These are phyloP conservation scores for Danaus chrysippus DNA, from an alignment of 2,888 invertebrate species.

Conservation along the genomic window DNA sequence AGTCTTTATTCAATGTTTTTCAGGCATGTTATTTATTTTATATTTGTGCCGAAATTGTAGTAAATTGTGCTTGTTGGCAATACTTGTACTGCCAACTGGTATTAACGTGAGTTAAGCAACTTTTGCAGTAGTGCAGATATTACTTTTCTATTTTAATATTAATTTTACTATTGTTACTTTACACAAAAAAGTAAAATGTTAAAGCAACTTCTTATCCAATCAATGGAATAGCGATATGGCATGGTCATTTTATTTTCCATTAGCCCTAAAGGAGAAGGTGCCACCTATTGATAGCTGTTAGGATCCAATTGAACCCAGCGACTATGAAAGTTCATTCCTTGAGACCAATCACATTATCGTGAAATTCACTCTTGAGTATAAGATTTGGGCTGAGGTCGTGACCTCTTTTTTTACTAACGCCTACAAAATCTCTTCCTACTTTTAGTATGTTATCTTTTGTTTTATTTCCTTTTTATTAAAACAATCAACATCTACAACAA, in stretches of 20 bases:
- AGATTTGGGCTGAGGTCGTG: not conserved
- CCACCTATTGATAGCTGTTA: slow-evolving; percentile 19
- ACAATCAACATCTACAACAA: too few species aligned
- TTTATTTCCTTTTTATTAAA: too few species aligned
- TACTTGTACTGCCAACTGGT: too few species aligned
- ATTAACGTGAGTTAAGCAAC: too few species aligned
- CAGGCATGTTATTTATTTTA: too few species aligned
- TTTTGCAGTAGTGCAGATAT: too few species aligned
- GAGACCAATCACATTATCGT: slow-evolving; percentile 21
- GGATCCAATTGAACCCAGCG: slow-evolving; percentile 19
- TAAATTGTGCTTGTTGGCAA: too few species aligned
- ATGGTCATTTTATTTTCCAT: slow-evolving; percentile 14
- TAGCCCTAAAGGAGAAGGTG: slow-evolving; percentile 16
- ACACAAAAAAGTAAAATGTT: not conserved
- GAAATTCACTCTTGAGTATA: not conserved
- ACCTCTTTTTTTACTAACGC: not conserved
- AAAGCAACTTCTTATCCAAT: not conserved
- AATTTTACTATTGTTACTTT: not conserved
- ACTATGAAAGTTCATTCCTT: slow-evolving; percentile 15
- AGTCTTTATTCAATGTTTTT: too few species aligned
- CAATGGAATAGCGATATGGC: slow-evolving; percentile 9
- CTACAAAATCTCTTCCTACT: not conserved
- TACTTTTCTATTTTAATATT: too few species aligned
- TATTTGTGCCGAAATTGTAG: too few species aligned
- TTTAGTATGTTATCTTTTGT: too few species aligned